These are phyloP conservation scores for Aurelia sp. DNA, from an alignment of 30 jellyfish, hydroid and myxozoan species.

Conservation along the genomic window DNA sequence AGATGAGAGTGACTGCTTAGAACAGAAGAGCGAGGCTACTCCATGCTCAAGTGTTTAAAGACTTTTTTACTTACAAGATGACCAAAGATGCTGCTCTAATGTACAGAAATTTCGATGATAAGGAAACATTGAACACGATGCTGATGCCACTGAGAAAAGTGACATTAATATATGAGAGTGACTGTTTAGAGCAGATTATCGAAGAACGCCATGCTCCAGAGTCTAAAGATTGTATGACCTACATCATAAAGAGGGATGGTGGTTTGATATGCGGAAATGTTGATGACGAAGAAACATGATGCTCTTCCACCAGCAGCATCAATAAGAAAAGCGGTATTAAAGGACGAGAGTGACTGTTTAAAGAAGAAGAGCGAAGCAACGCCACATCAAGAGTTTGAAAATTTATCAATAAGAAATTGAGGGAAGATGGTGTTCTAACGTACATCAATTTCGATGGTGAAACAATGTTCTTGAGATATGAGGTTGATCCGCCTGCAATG, in stretches of 20 bases:
- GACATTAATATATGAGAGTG: too few relatives aligned
- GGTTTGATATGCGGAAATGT: too few relatives aligned
- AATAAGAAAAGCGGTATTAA: not conserved
- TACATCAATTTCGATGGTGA: not conserved
- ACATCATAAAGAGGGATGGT: too few relatives aligned
- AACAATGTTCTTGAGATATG: slow-evolving; percentile 12
- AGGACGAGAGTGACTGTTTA: too few relatives aligned
- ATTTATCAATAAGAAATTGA: slow-evolving; percentile 14
- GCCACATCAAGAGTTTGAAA: not conserved
- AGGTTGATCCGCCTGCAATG: slow-evolving; percentile 25
- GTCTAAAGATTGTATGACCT: too few relatives aligned
- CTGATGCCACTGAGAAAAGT: slow-evolving; percentile 3
- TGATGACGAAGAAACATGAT: not conserved
- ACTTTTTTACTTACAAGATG: slow-evolving; percentile 15
- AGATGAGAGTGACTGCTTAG: too few relatives aligned
- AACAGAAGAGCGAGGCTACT: too few relatives aligned
- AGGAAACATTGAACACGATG: not conserved
- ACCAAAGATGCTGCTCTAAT: not conserved
- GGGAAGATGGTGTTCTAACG: slow-evolving; percentile 32
- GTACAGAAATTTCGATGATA: not conserved
- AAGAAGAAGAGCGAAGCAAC: too few relatives aligned
- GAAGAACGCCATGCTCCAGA: too few relatives aligned
- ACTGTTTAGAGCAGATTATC: not conserved
- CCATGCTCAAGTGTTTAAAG: not conserved
- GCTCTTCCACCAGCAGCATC: slow-evolving; percentile 21